These are phyloP conservation scores for Phaethornis superciliosus DNA, from an alignment of 2,113 vertebrate genomes.

Conservation along the genomic window DNA sequence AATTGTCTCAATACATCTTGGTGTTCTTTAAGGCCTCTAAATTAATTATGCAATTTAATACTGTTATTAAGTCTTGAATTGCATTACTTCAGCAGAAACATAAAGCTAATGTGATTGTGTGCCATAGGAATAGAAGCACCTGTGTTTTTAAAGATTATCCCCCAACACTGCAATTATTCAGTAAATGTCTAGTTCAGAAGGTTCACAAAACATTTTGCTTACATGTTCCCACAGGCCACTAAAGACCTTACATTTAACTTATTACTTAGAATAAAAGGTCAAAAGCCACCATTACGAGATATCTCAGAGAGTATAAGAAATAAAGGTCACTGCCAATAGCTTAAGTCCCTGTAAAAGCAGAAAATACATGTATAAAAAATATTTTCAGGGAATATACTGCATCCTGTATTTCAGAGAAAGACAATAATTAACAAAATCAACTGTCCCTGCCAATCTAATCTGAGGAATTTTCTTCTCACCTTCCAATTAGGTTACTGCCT, in stretches of 20 bases:
- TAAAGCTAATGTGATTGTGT: conserved; percentile 49
- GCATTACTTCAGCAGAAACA: conserved; percentile 37
- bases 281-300: neutral
- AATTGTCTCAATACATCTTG: conserved; percentile 51
- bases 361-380: neutral
- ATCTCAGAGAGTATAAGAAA: neutral
- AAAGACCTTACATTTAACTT: neutral
- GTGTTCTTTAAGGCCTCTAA: conserved; percentile 51
- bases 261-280: neutral
- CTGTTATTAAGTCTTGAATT: conserved; percentile 31
- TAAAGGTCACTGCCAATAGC: neutral
- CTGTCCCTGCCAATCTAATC: neutral
- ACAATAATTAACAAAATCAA: neutral
- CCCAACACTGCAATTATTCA: neutral
- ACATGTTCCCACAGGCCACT: neutral
- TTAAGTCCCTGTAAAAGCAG: neutral
- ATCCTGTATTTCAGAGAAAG: neutral
- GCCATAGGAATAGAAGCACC: conserved; percentile 5
- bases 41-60: conserved; percentile 54
- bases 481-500: neutral
- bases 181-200: neutral
- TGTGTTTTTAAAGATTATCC: conserved; percentile 12
- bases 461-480: neutral
- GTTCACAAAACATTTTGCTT: neutral
- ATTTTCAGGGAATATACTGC: neutral